These are phyloP conservation scores for Sinocyclocheilus rhinocerous DNA, from an alignment of 2,113 vertebrate species.

Conservation along the genomic window DNA sequence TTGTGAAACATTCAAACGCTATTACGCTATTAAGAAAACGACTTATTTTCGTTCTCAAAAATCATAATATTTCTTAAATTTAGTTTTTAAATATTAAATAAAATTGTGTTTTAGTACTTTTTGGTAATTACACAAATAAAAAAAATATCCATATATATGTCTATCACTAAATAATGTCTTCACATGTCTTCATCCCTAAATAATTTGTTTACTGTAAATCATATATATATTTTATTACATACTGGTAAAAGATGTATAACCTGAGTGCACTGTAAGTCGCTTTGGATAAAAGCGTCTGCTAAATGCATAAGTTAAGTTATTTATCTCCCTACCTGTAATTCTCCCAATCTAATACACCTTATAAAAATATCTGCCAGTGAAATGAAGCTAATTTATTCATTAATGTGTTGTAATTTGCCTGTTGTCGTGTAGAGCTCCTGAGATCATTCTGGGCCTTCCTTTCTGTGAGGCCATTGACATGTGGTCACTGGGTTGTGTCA, in stretches of 20 bases:
- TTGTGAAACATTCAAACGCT: no score
- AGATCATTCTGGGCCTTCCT: conserved; percentile 94
- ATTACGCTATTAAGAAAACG: no score
- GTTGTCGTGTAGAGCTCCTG: conserved; percentile 83
- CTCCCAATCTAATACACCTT: no score
- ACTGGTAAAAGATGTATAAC: no score
- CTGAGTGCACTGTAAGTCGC: no score
- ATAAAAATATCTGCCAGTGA: no score
- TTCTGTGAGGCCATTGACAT: conserved; percentile 99
- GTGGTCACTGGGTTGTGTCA: conserved; percentile 98
- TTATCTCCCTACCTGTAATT: no score
- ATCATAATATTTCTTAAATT: no score
- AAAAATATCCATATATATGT: neutral
- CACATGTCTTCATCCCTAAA: neutral
- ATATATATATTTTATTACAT: neutral
- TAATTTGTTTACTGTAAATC: neutral
- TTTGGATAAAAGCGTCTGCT: no score
- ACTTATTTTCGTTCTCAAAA: no score
- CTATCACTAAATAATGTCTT: neutral
- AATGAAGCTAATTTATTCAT: neutral
- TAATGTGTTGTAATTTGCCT: neutral
- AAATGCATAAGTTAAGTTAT: no score
- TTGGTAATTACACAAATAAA: neutral
- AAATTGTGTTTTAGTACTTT: neutral
- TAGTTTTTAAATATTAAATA: no score